Evolutionary conservation across 2,113 vertebrate species (phyloP).

Genomic region (Leiothrix lutea): DNA sequence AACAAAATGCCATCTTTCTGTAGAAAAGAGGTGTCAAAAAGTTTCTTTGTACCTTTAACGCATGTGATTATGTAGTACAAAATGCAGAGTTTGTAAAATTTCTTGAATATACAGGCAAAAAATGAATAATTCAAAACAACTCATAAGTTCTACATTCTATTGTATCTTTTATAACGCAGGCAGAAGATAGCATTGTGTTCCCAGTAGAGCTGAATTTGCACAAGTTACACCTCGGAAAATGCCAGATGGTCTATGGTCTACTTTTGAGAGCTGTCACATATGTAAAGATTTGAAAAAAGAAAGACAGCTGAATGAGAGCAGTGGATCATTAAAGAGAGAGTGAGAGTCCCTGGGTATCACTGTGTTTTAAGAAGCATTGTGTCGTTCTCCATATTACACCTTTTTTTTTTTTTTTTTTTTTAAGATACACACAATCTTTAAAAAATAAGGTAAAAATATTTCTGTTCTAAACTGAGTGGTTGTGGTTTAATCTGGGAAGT

Average conservation of each 20-base stretch:
- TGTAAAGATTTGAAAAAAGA: slow-evolving; percentile 81
- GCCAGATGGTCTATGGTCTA: slow-evolving; percentile 91
- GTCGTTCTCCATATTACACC: slow-evolving; percentile 66
- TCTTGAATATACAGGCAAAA: slow-evolving; percentile 87
- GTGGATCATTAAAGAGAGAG: slow-evolving; percentile 80
- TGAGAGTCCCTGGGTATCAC: slow-evolving; percentile 78
- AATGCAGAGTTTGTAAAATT: slow-evolving; percentile 88
- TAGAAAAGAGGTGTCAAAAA: slow-evolving; percentile 85
- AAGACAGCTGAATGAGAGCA: slow-evolving; percentile 82
- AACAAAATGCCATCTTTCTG: slow-evolving; percentile 83
- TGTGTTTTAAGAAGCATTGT: slow-evolving; percentile 80
- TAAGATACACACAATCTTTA: slow-evolving; percentile 70
- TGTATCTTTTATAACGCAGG: slow-evolving; percentile 88
- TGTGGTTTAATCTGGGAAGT: slow-evolving; percentile 56
- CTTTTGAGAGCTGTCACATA: slow-evolving; percentile 90
- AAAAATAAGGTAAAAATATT: slow-evolving; percentile 71
- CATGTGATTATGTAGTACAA: slow-evolving; percentile 84
- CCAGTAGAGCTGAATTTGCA: slow-evolving; percentile 97
- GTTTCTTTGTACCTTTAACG: slow-evolving; percentile 84
- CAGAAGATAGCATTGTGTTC: slow-evolving; percentile 86
- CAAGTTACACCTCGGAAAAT: slow-evolving; percentile 89
- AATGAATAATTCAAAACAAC: slow-evolving; percentile 98
- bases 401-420: slow-evolving; percentile 59
- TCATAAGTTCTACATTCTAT: slow-evolving; percentile 84
- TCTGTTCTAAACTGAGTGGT: slow-evolving; percentile 61